Evolutionary conservation across 1,140 invertebrate species (phyloP), one percentile per base, ranked within the genome.

Genomic region (Drosophila pandora): DNA sequence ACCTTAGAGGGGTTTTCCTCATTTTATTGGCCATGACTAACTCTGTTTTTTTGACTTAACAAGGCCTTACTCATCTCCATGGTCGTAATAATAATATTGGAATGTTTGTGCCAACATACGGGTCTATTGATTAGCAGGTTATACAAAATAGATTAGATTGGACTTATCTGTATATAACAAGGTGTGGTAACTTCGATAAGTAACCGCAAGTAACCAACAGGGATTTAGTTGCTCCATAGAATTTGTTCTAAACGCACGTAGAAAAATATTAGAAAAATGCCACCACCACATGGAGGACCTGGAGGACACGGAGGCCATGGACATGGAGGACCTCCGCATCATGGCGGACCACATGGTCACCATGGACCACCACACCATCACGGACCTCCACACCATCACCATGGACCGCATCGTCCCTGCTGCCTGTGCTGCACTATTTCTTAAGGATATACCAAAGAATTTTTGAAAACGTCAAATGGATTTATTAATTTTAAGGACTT

Each of bases 351-450:
- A 13, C 56, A 56, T 13, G 64, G 60, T 28, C 75, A 73, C 17
- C 76, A 79, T 37, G 76, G 72, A 17, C 73, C 73, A 1, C 73
- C 74, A 1, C 73, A 76, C 21, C 67, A 70, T 6, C 71, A 74
- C n/a, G 69, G 69, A 0, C 59, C 59, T 0, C 72, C 59, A 0
- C 73, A 60, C 47, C 65, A 82, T 48, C 64, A 71, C 17, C 79
- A 84, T 43, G 80, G 80, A n/a, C 79, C 76, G 0, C 76, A 9
- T 6, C 37, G 79, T 6, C 80, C 76, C 13, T 47, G 81, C 12
- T 78, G 74, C 37, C 13, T 65, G n/a, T 85, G 65, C 48, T 88
- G 82, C 47, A 88, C 83, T 0, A 87, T 87, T 61, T 50, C 55
- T 37, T 85, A 87, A 45, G 48, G 62, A 65, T 32, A 60, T 52